Base-by-base conservation (phyloP, 2,888 invertebrate genomes). In the Pristionchus japonicus region DNA sequence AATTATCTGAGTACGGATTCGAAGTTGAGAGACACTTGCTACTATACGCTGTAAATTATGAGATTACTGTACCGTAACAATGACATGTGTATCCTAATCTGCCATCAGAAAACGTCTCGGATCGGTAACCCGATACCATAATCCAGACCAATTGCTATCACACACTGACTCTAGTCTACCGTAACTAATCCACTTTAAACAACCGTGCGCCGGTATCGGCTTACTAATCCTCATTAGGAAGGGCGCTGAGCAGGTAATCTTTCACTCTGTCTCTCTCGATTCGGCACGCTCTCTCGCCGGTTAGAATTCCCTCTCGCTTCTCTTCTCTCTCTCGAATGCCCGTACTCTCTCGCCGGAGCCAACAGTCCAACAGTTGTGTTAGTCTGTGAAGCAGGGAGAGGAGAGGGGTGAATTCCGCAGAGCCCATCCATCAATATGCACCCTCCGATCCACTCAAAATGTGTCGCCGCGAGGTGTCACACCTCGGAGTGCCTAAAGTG, bases 131-230 rank as follows among this genome's bases (percentile, higher is more conserved):
- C 37, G 70, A 70, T 70, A 11, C 31, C 31, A 31, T 67, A 67
- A 67, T 57, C 57, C 57, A 57, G 11, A 64, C 40, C 70, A 70
- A 37, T 70, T 70, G 70, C 70, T 70, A 70, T 37, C 70, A 67
- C 67, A 67, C n/a, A n/a, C n/a, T n/a, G n/a, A n/a, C n/a, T n/a
- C n/a, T n/a, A n/a, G 9, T 4, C 27, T 37, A 77, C 77, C 77
- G 77, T 77, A 77, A 77, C 77, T 77, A 77, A 77, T 77, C 77
- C 27, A 43, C 77, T 40, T 77, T 77, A 77, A 77, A 77, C 43
- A 77, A 7, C 37, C 40, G 7, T 9, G 74, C 77, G 17, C 43
- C 43, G n/a, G n/a, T 77, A 40, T 77, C 77, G 1, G 7, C 43
- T 77, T 77, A 43, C 77, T 47, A 77, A 77, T 77, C 77, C 77